phyloP scores from a whole-genome alignment of 1,140 invertebrate genomes.

The Drosophila pandora region DNA sequence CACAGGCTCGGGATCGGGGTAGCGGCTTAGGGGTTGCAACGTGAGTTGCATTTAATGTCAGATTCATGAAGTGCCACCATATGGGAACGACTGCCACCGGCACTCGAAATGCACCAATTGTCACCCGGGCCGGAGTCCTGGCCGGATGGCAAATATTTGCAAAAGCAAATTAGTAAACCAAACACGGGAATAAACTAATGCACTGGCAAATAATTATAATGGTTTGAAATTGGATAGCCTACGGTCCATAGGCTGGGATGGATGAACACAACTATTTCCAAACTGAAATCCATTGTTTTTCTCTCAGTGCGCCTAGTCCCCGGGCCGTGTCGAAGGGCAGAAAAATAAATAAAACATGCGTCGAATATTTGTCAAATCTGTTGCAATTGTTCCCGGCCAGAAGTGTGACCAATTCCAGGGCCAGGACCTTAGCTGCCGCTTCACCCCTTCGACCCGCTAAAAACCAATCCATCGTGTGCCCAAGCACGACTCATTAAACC shows the following conservation, averaged over 20 bases:
- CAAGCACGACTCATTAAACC: constrained; percentile 61
- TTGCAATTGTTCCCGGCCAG: constrained; percentile 52
- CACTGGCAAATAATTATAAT: neutral
- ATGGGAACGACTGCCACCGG: constrained; percentile 40
- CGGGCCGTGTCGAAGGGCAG: constrained; percentile 24
- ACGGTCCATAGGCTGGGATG: too few relatives aligned
- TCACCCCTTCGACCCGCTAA: neutral
- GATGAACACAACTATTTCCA: neutral
- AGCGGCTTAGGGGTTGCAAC: constrained; percentile 59
- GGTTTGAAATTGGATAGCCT: too few relatives aligned
- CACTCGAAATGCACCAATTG: constrained; percentile 71
- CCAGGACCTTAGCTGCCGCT: constrained; percentile 18
- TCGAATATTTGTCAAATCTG: constrained; percentile 71
- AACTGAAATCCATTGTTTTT: neutral
- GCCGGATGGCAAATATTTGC: constrained; percentile 68
- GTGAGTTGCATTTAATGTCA: constrained; percentile 65
- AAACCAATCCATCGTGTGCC: constrained; percentile 22
- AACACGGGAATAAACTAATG: constrained; percentile 46
- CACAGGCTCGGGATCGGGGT: neutral
- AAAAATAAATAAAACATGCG: constrained; percentile 64
- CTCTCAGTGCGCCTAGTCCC: constrained; percentile 2
- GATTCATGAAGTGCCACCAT: constrained; percentile 75
- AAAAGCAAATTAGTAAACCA: constrained; percentile 72
- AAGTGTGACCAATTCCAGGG: constrained; percentile 25
- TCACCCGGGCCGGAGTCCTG: constrained; percentile 51